phyloP scores from a whole-genome alignment of 2,113 vertebrate species.

The Apodemus speciosus region DNA sequence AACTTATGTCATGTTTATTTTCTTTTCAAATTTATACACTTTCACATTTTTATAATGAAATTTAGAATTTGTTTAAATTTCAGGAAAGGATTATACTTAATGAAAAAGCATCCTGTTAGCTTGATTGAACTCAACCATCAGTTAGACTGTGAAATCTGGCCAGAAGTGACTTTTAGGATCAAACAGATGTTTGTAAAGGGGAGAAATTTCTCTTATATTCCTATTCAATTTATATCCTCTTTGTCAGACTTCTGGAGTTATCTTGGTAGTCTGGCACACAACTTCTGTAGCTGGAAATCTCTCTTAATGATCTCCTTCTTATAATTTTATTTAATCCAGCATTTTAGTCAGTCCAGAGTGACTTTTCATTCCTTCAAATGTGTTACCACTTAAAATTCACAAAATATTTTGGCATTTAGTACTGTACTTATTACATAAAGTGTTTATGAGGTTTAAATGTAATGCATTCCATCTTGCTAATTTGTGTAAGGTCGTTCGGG shows the following conservation, averaged over 20 bases:
- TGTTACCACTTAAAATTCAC: constrained; percentile 64
- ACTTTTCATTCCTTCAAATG: constrained; percentile 65
- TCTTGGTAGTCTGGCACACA: constrained; percentile 68
- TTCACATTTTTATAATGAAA: constrained; percentile 68
- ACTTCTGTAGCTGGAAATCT: constrained; percentile 74
- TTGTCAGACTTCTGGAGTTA: constrained; percentile 75
- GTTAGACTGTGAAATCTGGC: constrained; percentile 36
- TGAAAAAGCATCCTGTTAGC: constrained; percentile 70
- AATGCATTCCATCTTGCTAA: constrained; percentile 32
- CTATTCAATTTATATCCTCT: constrained; percentile 68
- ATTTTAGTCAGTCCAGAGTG: constrained; percentile 75
- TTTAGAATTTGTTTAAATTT: constrained; percentile 74
- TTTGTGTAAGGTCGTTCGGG: constrained; percentile 14
- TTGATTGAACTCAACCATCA: constrained; percentile 76
- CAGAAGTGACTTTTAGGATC: constrained; percentile 59
- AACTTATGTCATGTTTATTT: constrained; percentile 50
- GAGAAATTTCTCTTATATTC: constrained; percentile 26
- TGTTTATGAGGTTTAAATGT: constrained; percentile 56
- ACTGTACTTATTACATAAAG: constrained; percentile 52
- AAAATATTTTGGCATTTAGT: constrained; percentile 53
- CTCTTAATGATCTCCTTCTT: constrained; percentile 72
- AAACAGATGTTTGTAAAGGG: constrained; percentile 66
- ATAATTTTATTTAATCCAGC: constrained; percentile 66
- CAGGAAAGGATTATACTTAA: constrained; percentile 63
- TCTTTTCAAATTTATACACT: constrained; percentile 54